A percentile compares a stretch with the other conserved stretches of the same genome.
phyloP scores from a whole-genome alignment of 2,113 vertebrate genomes.

The Ifrita kowaldi region DNA sequence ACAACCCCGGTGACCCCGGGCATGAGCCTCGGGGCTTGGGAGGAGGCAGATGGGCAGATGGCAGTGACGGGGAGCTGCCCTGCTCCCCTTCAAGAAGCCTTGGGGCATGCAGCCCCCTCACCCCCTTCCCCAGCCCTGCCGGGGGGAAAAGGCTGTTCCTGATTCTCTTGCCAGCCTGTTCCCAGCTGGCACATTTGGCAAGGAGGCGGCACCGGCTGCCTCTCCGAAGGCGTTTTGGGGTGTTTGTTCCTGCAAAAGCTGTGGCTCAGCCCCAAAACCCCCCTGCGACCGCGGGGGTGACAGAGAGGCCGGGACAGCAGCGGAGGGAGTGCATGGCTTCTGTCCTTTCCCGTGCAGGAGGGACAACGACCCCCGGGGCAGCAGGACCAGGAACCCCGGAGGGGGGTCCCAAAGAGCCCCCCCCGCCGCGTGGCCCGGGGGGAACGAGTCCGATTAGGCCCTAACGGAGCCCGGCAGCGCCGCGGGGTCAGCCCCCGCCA shows the following conservation, averaged over 20 bases:
- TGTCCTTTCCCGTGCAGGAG: neutral
- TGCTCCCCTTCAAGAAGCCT: neutral
- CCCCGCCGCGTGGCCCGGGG: fast-evolving
- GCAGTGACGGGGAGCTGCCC: neutral
- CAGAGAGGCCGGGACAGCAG: neutral
- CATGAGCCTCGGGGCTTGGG: neutral
- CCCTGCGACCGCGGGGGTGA: neutral
- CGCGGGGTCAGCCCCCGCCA: neutral
- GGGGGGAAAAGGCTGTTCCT: neutral
- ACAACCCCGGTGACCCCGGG: fast-evolving
- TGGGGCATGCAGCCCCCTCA: neutral
- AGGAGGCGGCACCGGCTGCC: slow-evolving; percentile 17
- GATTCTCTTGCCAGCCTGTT: neutral
- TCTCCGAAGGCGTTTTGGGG: neutral
- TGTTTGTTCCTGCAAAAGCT: neutral
- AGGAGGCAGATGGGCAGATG: neutral
- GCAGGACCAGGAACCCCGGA: fast-evolving
- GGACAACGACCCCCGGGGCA: neutral
- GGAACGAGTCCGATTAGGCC: neutral
- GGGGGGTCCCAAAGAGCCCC: neutral
- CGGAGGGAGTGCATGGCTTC: neutral
- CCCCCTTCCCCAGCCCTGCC: neutral
- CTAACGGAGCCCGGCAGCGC: fast-evolving
- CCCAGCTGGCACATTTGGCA: slow-evolving; percentile 53
- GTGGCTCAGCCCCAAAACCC: neutral